Evolutionary conservation across 2,888 invertebrate species (phyloP).

Genomic region (Epinotia demarniana): DNA sequence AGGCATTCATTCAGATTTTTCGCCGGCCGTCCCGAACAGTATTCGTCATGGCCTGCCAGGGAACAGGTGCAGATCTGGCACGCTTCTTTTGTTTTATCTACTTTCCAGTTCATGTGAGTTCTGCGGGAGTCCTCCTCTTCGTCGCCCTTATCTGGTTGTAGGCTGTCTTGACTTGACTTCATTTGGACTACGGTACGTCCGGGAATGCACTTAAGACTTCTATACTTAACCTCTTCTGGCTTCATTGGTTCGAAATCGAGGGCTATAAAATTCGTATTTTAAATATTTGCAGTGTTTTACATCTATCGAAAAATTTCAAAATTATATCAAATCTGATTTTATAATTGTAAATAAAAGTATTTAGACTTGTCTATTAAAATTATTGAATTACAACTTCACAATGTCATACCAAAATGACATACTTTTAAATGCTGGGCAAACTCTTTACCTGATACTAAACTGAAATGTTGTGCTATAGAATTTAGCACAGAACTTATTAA

Average conservation of each 20-base stretch:
- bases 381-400: too few species aligned
- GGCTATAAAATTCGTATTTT: slow-evolving; percentile 58
- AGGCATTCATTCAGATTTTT: slow-evolving; percentile 73
- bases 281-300: not conserved
- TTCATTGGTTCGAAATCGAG: slow-evolving; percentile 60
- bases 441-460: not conserved
- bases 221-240: slow-evolving; percentile 46
- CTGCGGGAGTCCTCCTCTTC: slow-evolving; percentile 49
- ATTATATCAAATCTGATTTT: not conserved
- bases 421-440: not conserved
- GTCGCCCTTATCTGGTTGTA: not conserved
- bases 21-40: slow-evolving; percentile 68
- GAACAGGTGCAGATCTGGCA: slow-evolving; percentile 74
- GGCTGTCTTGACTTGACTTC: slow-evolving; percentile 37
- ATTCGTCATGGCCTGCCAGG: slow-evolving; percentile 64
- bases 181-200: slow-evolving; percentile 68
- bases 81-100: slow-evolving; percentile 56
- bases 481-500: not conserved
- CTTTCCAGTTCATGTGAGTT: slow-evolving; percentile 60
- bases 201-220: slow-evolving; percentile 65
- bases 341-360: not conserved
- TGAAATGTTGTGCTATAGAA: not conserved
- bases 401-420: too few species aligned
- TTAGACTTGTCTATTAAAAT: not conserved
- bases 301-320: not conserved